Conservation (phyloP, 2,113 vertebrate genomes). For the Alces alces region DNA sequence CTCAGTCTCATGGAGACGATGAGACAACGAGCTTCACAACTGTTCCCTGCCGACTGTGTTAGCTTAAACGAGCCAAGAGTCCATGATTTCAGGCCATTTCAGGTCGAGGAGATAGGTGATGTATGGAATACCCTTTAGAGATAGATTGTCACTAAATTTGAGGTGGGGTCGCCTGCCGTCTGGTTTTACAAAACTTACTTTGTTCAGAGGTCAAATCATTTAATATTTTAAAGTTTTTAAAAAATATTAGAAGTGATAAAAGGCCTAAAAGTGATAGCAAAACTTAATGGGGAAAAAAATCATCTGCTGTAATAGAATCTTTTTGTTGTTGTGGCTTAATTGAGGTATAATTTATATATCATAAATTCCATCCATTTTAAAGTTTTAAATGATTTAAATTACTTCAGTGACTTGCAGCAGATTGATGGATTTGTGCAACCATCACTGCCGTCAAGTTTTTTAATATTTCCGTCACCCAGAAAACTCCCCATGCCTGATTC, state of each 20-base stretch:
- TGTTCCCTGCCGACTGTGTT: slow-evolving; percentile 34
- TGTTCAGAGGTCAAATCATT: background rate
- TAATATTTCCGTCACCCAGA: background rate
- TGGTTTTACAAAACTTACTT: background rate
- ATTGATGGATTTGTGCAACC: background rate
- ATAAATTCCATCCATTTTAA: background rate
- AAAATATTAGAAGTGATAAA: background rate
- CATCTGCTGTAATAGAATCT: background rate
- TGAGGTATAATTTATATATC: background rate
- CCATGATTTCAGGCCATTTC: slow-evolving; percentile 58
- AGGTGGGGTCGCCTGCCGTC: slow-evolving; percentile 7
- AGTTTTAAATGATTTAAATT: background rate
- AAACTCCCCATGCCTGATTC: background rate
- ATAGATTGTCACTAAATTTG: background rate
- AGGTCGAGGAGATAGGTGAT: background rate
- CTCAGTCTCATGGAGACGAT: fast-evolving
- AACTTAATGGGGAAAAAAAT: background rate
- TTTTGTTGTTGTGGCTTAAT: background rate
- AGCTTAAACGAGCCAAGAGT: slow-evolving; percentile 50
- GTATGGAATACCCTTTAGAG: slow-evolving; percentile 53
- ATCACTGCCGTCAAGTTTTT: background rate
- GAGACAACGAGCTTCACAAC: slow-evolving; percentile 18
- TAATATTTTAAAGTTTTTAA: background rate
- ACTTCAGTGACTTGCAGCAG: background rate
- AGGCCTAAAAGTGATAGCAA: background rate